These are phyloP conservation scores for Cydia fagiglandana DNA, from an alignment of 1,140 invertebrate genomes.

Conservation along the genomic window DNA sequence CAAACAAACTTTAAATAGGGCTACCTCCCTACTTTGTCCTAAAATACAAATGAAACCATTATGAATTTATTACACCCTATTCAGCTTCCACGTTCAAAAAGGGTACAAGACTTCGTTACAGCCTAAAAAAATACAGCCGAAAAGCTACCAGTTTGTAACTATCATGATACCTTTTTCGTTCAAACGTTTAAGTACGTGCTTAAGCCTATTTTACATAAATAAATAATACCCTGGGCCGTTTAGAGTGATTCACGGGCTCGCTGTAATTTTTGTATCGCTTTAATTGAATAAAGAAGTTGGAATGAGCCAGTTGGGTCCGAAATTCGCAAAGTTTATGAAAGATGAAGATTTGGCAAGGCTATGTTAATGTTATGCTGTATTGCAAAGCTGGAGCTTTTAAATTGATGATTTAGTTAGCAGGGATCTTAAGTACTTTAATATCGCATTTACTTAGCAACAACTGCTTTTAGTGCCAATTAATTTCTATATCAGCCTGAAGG, in stretches of 20 bases:
- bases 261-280: conserved; percentile 47
- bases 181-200: conserved; percentile 35
- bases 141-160: neutral
- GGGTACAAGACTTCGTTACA: conserved; percentile 31
- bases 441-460: too few relatives aligned
- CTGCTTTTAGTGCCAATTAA: too few relatives aligned
- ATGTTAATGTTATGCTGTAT: neutral
- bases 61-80: neutral
- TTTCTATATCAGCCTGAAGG: too few relatives aligned
- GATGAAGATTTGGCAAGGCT: neutral
- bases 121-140: neutral
- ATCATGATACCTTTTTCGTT: conserved; percentile 8
- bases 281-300: conserved; percentile 53
- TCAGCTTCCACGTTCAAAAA: conserved; percentile 1
- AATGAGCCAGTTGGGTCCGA: conserved; percentile 8
- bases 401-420: neutral
- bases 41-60: neutral
- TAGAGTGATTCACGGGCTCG: conserved; percentile 47
- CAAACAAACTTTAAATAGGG: too few relatives aligned
- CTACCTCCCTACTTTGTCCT: neutral
- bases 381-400: neutral
- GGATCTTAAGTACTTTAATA: too few relatives aligned
- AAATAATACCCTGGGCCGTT: conserved; percentile 49
- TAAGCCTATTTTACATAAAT: conserved; percentile 51
- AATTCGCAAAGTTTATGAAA: conserved; percentile 15